These are phyloP conservation scores for Polydrusus tereticollis DNA, from an alignment of 2,888 invertebrate species.

Conservation along the genomic window DNA sequence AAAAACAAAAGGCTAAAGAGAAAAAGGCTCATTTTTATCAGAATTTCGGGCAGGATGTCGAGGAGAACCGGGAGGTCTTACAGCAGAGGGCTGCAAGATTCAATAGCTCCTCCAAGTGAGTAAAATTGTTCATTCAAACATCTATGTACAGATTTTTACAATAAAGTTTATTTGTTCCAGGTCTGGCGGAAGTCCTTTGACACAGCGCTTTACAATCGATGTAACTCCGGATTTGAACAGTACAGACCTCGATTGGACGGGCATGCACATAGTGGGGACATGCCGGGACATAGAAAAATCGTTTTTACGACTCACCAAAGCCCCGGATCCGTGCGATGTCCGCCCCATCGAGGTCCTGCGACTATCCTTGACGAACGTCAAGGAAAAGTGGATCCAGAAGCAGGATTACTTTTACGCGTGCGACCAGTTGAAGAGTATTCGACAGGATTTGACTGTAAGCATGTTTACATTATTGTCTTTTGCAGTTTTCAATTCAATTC, in stretches of 20 bases:
- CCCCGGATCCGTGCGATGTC: constrained; percentile 92
- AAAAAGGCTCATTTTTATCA: constrained; percentile 77
- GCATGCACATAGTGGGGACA: constrained; percentile 93
- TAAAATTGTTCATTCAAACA: neutral
- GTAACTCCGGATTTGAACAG: constrained; percentile 7
- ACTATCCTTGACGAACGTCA: constrained; percentile 90
- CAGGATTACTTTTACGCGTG: constrained; percentile 97
- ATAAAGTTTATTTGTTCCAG: constrained; percentile 22
- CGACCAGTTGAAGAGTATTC: constrained; percentile 98
- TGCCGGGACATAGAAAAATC: constrained; percentile 96
- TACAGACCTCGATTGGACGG: constrained; percentile 85
- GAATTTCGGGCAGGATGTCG: constrained; percentile 74
- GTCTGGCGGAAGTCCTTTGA: constrained; percentile 46
- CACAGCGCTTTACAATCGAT: constrained; percentile 44
- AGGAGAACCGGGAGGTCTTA: constrained; percentile 82
- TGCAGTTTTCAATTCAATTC: neutral
- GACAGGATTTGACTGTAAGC: constrained; percentile 97
- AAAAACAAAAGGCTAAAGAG: constrained; percentile 70
- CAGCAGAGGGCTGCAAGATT: constrained; percentile 94
- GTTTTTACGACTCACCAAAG: constrained; percentile 95
- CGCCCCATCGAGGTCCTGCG: constrained; percentile 89
- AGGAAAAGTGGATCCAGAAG: constrained; percentile 89
- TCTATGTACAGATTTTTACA: neutral
- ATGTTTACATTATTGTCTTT: neutral
- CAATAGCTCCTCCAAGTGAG: constrained; percentile 66